phyloP scores from a whole-genome alignment of 2,888 invertebrate genomes.

The Steinernema carpocapsae region DNA sequence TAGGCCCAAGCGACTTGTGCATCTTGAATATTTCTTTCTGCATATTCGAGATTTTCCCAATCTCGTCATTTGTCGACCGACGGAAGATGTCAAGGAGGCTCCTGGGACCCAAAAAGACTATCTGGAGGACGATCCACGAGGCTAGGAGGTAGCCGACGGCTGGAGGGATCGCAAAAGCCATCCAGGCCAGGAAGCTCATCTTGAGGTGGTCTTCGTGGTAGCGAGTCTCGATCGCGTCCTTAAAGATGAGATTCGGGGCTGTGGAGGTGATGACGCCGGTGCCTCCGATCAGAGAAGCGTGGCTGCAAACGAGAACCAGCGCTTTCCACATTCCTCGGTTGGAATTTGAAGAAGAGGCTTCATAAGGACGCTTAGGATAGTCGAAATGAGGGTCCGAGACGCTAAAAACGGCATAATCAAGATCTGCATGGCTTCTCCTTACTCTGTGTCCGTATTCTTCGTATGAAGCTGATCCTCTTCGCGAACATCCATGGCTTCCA shows the following conservation, averaged over 20 bases:
- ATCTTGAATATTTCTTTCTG: slow-evolving; percentile 46
- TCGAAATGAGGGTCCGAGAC: not conserved
- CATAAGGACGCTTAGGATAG: not conserved
- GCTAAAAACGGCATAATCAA: not conserved
- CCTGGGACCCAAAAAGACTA: slow-evolving; percentile 48
- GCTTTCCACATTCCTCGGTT: slow-evolving; percentile 53
- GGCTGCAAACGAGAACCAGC: slow-evolving; percentile 55
- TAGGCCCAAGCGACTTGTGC: slow-evolving; percentile 53
- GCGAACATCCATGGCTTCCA: slow-evolving; percentile 76
- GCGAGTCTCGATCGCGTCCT: slow-evolving; percentile 36
- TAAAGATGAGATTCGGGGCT: slow-evolving; percentile 55
- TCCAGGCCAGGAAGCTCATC: slow-evolving; percentile 57
- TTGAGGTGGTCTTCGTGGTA: slow-evolving; percentile 52
- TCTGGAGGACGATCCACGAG: slow-evolving; percentile 56
- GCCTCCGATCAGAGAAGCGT: slow-evolving; percentile 57
- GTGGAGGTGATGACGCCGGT: slow-evolving; percentile 60
- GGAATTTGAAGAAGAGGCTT: not conserved
- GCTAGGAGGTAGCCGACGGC: slow-evolving; percentile 58
- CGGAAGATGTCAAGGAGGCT: slow-evolving; percentile 49
- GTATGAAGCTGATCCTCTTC: not conserved
- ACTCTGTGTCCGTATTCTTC: not conserved
- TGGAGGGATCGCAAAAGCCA: slow-evolving; percentile 58
- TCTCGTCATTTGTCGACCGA: slow-evolving; percentile 48
- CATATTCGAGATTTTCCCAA: slow-evolving; percentile 46
- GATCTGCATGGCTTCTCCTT: no score